Evolutionary conservation across 2,797 vertebrate genomes (phyloP).

Genomic region (Hydrocynus forskahlii): DNA sequence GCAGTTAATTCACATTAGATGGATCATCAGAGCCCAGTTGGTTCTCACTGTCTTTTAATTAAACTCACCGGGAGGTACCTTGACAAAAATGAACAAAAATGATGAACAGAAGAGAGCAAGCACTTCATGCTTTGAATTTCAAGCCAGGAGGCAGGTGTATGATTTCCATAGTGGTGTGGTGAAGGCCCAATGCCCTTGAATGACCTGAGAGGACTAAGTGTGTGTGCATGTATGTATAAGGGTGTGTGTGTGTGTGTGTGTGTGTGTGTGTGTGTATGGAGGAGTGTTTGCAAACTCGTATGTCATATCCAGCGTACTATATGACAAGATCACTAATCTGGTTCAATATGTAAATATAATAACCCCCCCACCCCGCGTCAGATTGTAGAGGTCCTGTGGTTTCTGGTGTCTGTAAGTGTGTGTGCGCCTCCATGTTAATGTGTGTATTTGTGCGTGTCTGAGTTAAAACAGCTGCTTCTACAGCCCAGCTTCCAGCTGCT

Average conservation of each 20-base stretch:
- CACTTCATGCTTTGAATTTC: background rate
- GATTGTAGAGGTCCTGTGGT: slow-evolving; percentile 33
- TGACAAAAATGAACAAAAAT: slow-evolving; percentile 11
- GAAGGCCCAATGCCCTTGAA: background rate
- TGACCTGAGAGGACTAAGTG: background rate
- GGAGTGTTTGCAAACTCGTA: slow-evolving; percentile 23
- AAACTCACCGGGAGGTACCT: slow-evolving; percentile 48
- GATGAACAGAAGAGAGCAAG: background rate
- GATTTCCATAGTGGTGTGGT: background rate
- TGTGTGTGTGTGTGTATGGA: too few relatives aligned
- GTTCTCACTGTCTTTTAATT: slow-evolving; percentile 46
- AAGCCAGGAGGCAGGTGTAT: background rate
- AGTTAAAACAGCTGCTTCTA: slow-evolving; percentile 85
- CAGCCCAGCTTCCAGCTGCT: slow-evolving; percentile 85
- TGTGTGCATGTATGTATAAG: background rate
- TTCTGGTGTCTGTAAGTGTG: slow-evolving; percentile 38
- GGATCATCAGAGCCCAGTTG: slow-evolving; percentile 25
- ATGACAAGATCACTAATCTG: slow-evolving; percentile 10
- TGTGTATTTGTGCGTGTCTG: slow-evolving; percentile 56
- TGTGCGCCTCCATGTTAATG: slow-evolving; percentile 38
- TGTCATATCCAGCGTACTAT: background rate
- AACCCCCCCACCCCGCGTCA: background rate
- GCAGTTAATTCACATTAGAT: slow-evolving; percentile 34
- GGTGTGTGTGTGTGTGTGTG: too few relatives aligned
- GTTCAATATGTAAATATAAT: slow-evolving; percentile 38